Base-by-base conservation (phyloP, 2,888 invertebrate species). In the Temnothorax unifasciatus region DNA sequence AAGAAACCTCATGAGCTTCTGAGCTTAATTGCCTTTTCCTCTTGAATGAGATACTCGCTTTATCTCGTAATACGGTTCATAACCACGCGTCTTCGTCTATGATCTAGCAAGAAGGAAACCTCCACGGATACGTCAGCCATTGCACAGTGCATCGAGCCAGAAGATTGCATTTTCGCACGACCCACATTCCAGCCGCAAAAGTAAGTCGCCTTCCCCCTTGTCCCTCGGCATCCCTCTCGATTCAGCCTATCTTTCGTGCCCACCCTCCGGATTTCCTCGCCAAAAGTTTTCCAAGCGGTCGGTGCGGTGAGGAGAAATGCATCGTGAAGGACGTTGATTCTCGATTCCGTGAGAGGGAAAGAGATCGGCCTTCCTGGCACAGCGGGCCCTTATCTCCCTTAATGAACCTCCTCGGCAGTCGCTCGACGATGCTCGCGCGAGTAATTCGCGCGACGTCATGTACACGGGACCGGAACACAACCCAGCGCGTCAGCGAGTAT, bases 331-430 rank as follows among this genome's bases (percentile, higher is more conserved):
- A 88, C 74, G 54, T 59, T 59, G 79, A 73, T 79, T 47, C 47
- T 38, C 47, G 79, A 79, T 79, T 50, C 47, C 21, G 29, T 2
- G 52, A 61, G 29, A 73, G 64, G 54, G 76, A 89, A 89, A 82
- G 88, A 76, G 85, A 83, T 85, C 79, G 83, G 57, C 50, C 64
- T 66, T 82, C 81, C 73, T 75, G 34, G 34, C 54, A 54, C 59
- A 34, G 29, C 34, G 34, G 29, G 75, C 47, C 69, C 88, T 89
- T 89, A 88, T 89, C 86, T 85, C 66, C 82, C 79, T 87, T 90
- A 88, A 88, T 86, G 85, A 88, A 86, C 84, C 84, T 64, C 47
- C 54, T 38, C 44, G 44, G 47, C 63, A 85, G 71, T 83, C 74
- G 66, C 52, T 73, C 83, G 84, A 83, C 82, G 85, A 90, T 83